Percentiles rank a stretch among this genome's conserved stretches.
Evolutionary conservation across 2,797 vertebrate genomes (phyloP).

Genomic region (Phylloscopus collybita): DNA sequence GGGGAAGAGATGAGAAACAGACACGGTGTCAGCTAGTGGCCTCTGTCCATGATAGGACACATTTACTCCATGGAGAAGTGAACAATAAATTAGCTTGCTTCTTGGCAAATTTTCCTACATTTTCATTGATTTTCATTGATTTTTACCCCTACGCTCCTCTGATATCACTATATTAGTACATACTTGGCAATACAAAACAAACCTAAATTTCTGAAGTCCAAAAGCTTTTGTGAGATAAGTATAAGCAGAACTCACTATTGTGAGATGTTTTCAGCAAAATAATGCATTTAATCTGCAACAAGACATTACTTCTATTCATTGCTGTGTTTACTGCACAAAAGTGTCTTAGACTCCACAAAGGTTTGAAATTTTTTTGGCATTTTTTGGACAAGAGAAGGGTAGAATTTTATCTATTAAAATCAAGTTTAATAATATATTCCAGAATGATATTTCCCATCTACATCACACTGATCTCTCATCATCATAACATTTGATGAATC

Average conservation of each 20-base stretch:
- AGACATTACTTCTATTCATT: not conserved
- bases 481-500: not conserved
- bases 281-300: not conserved
- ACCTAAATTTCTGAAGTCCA: not conserved
- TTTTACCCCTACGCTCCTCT: not conserved
- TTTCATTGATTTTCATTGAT: not conserved
- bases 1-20: not conserved
- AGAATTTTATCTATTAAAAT: not conserved
- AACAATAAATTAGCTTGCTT: not conserved
- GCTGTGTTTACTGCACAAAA: not conserved
- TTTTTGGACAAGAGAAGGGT: not conserved
- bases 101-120: not conserved
- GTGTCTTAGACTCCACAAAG: not conserved
- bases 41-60: not conserved
- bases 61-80: fast-evolving
- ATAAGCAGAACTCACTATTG: not conserved
- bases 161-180: not conserved
- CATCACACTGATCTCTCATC: not conserved
- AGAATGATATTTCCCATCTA: not conserved
- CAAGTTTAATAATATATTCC: not conserved
- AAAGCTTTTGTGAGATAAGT: not conserved
- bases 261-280: not conserved
- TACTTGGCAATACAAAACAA: not conserved
- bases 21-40: not conserved
- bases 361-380: not conserved